Conservation (phyloP, 2,888 invertebrate genomes). For the Drosophila yooni region DNA sequence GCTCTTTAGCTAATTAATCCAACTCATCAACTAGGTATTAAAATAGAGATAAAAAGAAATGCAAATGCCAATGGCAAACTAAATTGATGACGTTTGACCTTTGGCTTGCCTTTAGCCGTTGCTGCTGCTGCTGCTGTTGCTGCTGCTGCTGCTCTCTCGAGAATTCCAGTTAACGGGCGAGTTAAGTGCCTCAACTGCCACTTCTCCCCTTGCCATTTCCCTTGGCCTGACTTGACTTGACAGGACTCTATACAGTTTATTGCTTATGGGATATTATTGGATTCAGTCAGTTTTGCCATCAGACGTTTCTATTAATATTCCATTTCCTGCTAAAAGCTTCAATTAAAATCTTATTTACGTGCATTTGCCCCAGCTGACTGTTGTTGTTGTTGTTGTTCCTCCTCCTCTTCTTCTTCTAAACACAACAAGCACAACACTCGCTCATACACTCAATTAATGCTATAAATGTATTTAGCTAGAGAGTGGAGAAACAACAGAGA, state of each 20-base stretch:
- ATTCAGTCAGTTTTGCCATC: constrained; percentile 23
- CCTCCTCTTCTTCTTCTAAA: background rate
- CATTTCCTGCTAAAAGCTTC: constrained; percentile 76
- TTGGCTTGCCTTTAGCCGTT: constrained; percentile 2
- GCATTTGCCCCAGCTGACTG: constrained; percentile 18
- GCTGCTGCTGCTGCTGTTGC: background rate
- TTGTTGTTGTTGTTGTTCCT: constrained; percentile 17
- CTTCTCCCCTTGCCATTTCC: background rate
- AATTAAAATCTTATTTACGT: constrained; percentile 72
- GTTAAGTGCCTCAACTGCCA: background rate
- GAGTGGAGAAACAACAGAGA: constrained; percentile 1
- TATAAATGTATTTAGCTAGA: constrained; percentile 50
- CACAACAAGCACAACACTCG: constrained; percentile 11
- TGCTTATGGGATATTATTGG: constrained; percentile 8
- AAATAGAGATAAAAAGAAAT: constrained; percentile 18
- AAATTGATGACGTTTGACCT: constrained; percentile 33
- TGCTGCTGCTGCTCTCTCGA: constrained; percentile 5
- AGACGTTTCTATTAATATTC: constrained; percentile 67
- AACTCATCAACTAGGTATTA: constrained; percentile 35
- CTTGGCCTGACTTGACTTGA: background rate
- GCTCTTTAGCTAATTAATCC: constrained; percentile 45
- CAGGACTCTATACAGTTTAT: constrained; percentile 16
- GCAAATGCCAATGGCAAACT: constrained; percentile 35
- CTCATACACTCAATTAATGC: constrained; percentile 50
- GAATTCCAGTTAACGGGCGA: constrained; percentile 12